These are phyloP conservation scores for Lutjanus argentimaculatus DNA, from an alignment of 2,797 vertebrate genomes.

Conservation along the genomic window DNA sequence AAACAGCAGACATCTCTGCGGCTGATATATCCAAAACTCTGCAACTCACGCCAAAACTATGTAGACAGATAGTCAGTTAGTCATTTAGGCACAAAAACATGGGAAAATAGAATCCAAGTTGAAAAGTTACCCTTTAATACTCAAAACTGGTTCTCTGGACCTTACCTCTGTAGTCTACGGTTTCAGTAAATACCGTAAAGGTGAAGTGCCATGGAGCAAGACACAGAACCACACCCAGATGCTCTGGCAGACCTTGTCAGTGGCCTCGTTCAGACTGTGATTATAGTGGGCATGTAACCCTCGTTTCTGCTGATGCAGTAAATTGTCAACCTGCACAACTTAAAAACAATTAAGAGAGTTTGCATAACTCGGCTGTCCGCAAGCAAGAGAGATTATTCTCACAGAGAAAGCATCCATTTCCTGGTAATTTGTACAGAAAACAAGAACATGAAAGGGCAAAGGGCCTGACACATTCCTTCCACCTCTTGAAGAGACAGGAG, in stretches of 20 bases:
- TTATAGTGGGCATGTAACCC: neutral
- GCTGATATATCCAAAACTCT: too few relatives aligned
- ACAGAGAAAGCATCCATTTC: conserved; percentile 26
- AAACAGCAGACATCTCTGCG: too few relatives aligned
- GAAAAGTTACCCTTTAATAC: neutral
- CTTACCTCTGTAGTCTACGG: neutral
- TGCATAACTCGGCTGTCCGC: neutral
- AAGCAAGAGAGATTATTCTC: neutral
- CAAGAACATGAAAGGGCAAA: conserved; percentile 41
- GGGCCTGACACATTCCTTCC: conserved; percentile 74
- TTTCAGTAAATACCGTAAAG: neutral
- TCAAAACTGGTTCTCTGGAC: neutral
- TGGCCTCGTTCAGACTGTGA: neutral
- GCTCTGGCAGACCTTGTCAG: neutral
- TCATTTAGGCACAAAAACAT: too few relatives aligned
- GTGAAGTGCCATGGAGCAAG: too few relatives aligned
- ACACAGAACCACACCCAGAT: neutral
- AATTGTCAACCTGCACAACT: neutral
- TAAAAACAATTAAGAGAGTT: neutral
- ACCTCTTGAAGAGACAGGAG: conserved; percentile 50
- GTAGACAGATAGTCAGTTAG: too few relatives aligned
- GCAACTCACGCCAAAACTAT: too few relatives aligned
- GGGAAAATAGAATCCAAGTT: too few relatives aligned
- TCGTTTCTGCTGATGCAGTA: neutral
- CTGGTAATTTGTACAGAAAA: conserved; percentile 17